Conservation (phyloP, 1,140 invertebrate genomes). For the Berghia stephanieae region DNA sequence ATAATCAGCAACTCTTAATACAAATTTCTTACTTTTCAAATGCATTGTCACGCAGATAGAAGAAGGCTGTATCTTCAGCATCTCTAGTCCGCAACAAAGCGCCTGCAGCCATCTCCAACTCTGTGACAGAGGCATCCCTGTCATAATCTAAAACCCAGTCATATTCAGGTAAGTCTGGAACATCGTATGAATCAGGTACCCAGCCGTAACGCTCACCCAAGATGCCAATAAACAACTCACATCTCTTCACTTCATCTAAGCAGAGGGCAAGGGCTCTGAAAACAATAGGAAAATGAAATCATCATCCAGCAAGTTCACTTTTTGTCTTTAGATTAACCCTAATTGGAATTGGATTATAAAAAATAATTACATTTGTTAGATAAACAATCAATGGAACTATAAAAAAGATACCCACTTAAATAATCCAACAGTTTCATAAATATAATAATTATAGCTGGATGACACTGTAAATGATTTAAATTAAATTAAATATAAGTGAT, state of each 20-base stretch:
- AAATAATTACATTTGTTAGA: background rate
- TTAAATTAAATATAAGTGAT: too few relatives aligned
- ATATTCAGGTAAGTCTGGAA: constrained; percentile 59
- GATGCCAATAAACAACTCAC: constrained; percentile 68
- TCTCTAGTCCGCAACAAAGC: constrained; percentile 52
- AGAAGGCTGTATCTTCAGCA: constrained; percentile 60
- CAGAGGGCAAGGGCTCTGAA: constrained; percentile 66
- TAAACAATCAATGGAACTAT: background rate
- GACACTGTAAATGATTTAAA: too few relatives aligned
- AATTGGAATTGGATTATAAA: background rate
- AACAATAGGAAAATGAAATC: constrained; percentile 26
- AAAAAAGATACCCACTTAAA: background rate
- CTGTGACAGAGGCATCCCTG: constrained; percentile 66
- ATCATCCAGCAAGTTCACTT: background rate
- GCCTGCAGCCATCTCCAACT: constrained; percentile 66
- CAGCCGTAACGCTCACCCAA: constrained; percentile 68
- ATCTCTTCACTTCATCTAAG: constrained; percentile 65
- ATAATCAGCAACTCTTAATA: too few relatives aligned
- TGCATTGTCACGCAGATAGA: constrained; percentile 62
- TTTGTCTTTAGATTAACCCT: background rate
- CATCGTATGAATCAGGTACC: constrained; percentile 52
- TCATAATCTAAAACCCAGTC: constrained; percentile 65
- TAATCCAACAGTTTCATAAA: too few relatives aligned
- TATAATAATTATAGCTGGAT: too few relatives aligned
- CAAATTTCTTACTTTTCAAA: constrained; percentile 53